Evolutionary conservation across 2,888 invertebrate species (phyloP).

Genomic region (Troides helena): DNA sequence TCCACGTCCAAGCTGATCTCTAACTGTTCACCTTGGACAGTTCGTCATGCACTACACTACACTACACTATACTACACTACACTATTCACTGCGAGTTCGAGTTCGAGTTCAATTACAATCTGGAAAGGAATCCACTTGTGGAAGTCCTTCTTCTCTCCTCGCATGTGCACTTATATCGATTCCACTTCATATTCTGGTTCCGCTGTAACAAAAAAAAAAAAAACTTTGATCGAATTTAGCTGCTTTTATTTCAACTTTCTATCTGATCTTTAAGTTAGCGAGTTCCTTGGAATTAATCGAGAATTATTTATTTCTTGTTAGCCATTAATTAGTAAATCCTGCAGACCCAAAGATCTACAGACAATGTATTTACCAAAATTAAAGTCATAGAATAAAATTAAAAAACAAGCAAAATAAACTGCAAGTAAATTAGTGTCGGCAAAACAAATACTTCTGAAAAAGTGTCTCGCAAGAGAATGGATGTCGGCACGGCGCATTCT

Average conservation of each 20-base stretch:
- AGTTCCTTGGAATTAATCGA: background rate
- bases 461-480: constrained; percentile 62
- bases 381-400: constrained; percentile 13
- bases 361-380: background rate
- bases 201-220: constrained; percentile 60
- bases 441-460: constrained; percentile 8
- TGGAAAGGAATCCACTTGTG: constrained; percentile 30
- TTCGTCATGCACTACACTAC: background rate
- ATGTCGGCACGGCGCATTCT: constrained; percentile 52
- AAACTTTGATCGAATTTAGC: constrained; percentile 41
- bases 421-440: constrained; percentile 26
- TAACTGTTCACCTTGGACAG: constrained; percentile 7
- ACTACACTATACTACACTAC: background rate
- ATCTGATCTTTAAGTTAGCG: background rate
- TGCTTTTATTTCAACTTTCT: constrained; percentile 27
- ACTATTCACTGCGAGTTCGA: background rate
- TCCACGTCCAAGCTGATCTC: background rate
- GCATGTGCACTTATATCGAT: constrained; percentile 69
- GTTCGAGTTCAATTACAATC: constrained; percentile 4
- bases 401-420: constrained; percentile 35
- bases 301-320: background rate
- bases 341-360: background rate
- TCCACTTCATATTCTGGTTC: constrained; percentile 74
- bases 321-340: too few relatives aligned
- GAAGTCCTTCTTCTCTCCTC: constrained; percentile 47